Evolutionary conservation across 1,140 invertebrate genomes (phyloP).

Genomic region (Zaprionus africanus): DNA sequence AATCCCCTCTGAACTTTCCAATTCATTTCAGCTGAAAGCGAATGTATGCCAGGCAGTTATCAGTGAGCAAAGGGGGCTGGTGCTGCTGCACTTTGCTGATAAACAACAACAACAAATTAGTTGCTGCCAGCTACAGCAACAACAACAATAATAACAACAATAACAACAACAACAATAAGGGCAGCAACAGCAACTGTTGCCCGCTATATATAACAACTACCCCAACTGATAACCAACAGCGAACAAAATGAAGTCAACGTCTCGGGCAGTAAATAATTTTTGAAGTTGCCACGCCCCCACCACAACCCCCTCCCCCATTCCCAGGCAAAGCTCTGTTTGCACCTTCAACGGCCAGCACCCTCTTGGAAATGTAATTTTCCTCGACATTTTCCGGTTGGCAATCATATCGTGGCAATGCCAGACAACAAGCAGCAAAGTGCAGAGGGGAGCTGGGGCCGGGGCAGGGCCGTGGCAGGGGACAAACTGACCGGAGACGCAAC

Average conservation of each 20-base stretch:
- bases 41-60: conserved; percentile 18
- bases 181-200: conserved; percentile 44
- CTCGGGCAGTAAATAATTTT: conserved; percentile 78
- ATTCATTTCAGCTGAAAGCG: conserved; percentile 1
- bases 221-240: conserved; percentile 62
- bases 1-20: neutral
- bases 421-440: conserved; percentile 43
- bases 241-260: conserved; percentile 79
- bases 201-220: conserved; percentile 72
- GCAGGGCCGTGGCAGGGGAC: neutral
- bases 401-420: conserved; percentile 78
- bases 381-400: conserved; percentile 80
- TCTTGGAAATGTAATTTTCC: conserved; percentile 77
- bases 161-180: neutral
- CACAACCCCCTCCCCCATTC: neutral
- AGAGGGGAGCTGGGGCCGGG: neutral
- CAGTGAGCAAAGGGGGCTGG: conserved; percentile 11
- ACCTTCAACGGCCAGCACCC: conserved; percentile 35
- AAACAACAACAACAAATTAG: conserved; percentile 74
- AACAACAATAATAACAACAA: conserved; percentile 2
- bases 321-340: neutral
- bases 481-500: conserved; percentile 42
- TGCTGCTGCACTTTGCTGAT: conserved; percentile 72
- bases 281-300: conserved; percentile 40
- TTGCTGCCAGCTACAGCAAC: conserved; percentile 42